These are phyloP conservation scores for Cochlearius cochlearius DNA, from an alignment of 2,113 vertebrate species.

Conservation along the genomic window DNA sequence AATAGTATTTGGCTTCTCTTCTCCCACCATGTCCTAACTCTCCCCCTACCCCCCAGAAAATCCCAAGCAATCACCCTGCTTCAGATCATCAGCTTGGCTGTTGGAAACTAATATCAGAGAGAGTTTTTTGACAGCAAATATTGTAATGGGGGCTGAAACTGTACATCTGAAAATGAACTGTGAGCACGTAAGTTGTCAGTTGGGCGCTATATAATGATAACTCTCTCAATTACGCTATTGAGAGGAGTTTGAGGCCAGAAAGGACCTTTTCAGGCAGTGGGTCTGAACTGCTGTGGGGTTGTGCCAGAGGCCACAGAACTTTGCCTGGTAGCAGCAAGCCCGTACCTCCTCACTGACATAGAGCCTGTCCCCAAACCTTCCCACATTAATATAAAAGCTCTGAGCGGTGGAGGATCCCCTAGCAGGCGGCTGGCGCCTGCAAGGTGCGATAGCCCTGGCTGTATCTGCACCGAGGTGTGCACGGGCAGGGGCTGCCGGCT, in stretches of 20 bases:
- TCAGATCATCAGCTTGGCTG: background rate
- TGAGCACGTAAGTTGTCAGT: background rate
- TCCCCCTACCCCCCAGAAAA: background rate
- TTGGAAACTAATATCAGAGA: background rate
- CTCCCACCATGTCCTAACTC: background rate
- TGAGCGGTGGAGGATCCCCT: background rate
- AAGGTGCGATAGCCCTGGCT: background rate
- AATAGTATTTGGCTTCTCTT: background rate
- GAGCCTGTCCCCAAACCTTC: background rate
- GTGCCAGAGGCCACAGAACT: background rate
- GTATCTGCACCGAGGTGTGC: background rate
- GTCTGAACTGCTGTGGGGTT: background rate
- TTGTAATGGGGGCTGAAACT: background rate
- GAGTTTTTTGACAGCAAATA: background rate
- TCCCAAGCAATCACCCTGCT: background rate
- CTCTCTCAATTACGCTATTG: background rate
- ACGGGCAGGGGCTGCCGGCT: background rate
- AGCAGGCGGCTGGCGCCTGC: accelerated
- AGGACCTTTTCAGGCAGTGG: background rate
- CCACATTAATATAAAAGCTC: background rate
- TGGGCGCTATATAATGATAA: background rate
- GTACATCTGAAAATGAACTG: background rate
- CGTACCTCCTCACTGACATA: background rate
- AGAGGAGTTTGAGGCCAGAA: background rate
- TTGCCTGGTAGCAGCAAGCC: background rate